Percentiles rank a stretch among this genome's conserved stretches.
phyloP scores from a whole-genome alignment of 2,888 invertebrate genomes.

The Tryphoninae sp. region DNA sequence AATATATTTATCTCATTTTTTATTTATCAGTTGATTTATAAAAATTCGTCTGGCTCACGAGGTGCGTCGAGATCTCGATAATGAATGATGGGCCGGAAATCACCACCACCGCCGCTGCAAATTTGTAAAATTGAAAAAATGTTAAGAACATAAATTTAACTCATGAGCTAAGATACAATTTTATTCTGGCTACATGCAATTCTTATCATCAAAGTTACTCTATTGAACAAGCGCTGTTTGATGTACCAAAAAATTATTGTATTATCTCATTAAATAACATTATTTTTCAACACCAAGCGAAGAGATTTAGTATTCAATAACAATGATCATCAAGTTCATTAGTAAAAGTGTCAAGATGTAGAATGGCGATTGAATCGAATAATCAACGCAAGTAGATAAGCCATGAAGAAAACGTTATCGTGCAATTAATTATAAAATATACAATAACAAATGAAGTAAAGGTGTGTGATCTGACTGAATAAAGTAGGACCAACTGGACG shows the following conservation, averaged over 20 bases:
- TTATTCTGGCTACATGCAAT: background rate
- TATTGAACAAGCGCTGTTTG: too few species aligned
- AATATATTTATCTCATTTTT: slow-evolving; percentile 1
- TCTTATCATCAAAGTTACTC: too few species aligned
- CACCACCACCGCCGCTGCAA: slow-evolving; percentile 83
- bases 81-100: slow-evolving; percentile 94
- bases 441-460: background rate
- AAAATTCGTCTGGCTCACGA: slow-evolving; percentile 93
- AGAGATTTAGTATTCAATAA: too few species aligned
- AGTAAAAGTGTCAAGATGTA: too few species aligned
- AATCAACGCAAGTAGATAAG: background rate
- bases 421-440: background rate
- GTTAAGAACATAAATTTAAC: slow-evolving; percentile 62
- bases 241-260: too few species aligned
- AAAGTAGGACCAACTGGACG: slow-evolving; percentile 43
- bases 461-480: background rate
- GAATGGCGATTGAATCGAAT: background rate
- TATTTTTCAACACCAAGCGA: too few species aligned
- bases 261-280: too few species aligned
- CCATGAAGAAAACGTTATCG: background rate
- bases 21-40: slow-evolving; percentile 81
- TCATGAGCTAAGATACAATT: background rate
- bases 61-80: slow-evolving; percentile 97
- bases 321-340: too few species aligned
- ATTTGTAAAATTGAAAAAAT: slow-evolving; percentile 71